Base-by-base conservation (phyloP, 2,888 invertebrate genomes). In the Harpalus rubripes region DNA sequence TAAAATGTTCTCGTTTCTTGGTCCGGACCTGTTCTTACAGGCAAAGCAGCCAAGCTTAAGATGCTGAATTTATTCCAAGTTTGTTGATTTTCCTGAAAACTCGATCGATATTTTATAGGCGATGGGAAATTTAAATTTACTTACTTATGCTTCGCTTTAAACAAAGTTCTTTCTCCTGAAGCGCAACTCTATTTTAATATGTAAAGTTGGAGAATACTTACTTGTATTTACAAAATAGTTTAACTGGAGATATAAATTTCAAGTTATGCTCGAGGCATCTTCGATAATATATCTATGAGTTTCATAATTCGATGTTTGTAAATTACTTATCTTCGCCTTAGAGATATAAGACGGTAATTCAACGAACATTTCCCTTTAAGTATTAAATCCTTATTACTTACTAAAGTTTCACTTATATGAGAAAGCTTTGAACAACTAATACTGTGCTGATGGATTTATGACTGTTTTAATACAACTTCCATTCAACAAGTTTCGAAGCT, bases 81-180 rank as follows among this genome's bases (percentile, higher is more conserved):
- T 58, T 78, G 78, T 78, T 78, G 78, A 78, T 78, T 78, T 78
- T 58, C 22, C 32, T 78, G 56, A 10, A 78, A 58, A 58, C 32
- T 22, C 58, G 16, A 78, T 78, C 78, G 78, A 78, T 78, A 78
- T 78, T 78, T 78, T 59, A 58, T 78, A 56, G 58, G 78, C 78
- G 78, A 78, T 58, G 76, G 56, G 15, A 78, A 59, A 78, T 78
- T 78, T 78, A 78, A 78, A 78, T 78, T 78, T 78, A 78, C 78
- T 78, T 78, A 78, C 78, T 52, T 76, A 76, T 76, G 32, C 78
- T 59, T 58, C 78, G 59, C 26, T 78, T 78, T 58, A 78, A 56
- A 56, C 32, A 78, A 78, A 59, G 56, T 78, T 59, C 78, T 56
- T 74, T 76, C 56, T 22, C 32, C 59, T 78, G 56, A 58, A 58